Conservation (phyloP, 1,140 invertebrate species). For the Orussus abietinus region DNA sequence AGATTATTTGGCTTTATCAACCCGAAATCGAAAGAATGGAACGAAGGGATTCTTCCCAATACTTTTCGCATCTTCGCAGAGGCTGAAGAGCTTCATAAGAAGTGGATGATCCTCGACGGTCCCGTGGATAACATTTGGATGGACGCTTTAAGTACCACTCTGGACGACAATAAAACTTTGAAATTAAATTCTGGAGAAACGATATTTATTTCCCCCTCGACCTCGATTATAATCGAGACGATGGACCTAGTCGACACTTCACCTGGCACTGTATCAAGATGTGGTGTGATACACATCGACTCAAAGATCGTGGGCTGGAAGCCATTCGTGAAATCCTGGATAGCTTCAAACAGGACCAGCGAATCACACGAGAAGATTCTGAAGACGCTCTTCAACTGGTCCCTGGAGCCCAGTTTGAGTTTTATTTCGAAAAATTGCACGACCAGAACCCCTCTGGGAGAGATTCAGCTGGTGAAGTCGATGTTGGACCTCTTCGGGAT, state of each 20-base stretch:
- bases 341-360: conserved; percentile 28
- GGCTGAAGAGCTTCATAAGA: conserved; percentile 41
- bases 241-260: conserved; percentile 57
- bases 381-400: conserved; percentile 55
- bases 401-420: conserved; percentile 52
- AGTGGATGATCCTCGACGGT: conserved; percentile 64
- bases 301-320: conserved; percentile 47
- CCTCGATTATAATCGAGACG: conserved; percentile 68
- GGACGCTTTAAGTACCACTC: conserved; percentile 65
- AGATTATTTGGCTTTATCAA: conserved; percentile 64
- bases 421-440: conserved; percentile 49
- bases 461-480: conserved; percentile 50
- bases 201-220: conserved; percentile 55
- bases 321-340: conserved; percentile 51
- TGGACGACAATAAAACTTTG: conserved; percentile 65
- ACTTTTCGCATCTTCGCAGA: conserved; percentile 43
- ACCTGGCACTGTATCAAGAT: conserved; percentile 64
- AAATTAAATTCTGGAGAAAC: conserved; percentile 58
- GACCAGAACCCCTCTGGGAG: conserved; percentile 49
- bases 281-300: conserved; percentile 67
- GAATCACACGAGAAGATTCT: conserved; percentile 37
- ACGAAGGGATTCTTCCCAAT: conserved; percentile 58
- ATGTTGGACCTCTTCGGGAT: conserved; percentile 58
- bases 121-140: conserved; percentile 65
- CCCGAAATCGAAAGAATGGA: conserved; percentile 61